Base-by-base conservation (phyloP, 2,888 invertebrate genomes). In the Dryobotodes eremita region DNA sequence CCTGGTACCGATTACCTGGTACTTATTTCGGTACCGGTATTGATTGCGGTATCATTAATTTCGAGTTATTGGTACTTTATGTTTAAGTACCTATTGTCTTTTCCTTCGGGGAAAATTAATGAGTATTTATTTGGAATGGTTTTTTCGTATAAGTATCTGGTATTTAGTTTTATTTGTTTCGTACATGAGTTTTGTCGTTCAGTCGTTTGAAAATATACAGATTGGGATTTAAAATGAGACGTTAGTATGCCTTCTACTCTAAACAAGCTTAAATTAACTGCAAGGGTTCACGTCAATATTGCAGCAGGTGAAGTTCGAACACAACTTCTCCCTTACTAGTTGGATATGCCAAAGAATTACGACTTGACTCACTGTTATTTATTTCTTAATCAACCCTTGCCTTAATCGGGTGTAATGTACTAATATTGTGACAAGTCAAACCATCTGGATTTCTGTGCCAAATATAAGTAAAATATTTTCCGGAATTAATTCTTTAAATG, bases 1-100 rank as follows among this genome's bases (percentile, higher is more conserved):
- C 77, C 83, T 89, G 79, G 42, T 66, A 70, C 75, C 57, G 48
- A 50, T 77, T 79, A 57, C 57, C 17, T 7, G 36, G 31, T 76
- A 50, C 66, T 23, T 59, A 74, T 72, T 55, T 65, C 23, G 73
- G 62, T 73, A 75, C 17, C 59, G 20, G 2, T 75, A 83, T 79
- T 71, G 31, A 83, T 71, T 72, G 70, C 13, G 72, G 61, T 72
- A 48, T 36, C 71, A 82, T 73, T 86, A 71, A 64, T 59, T 59
- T 73, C 2, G 8, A 46, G 31, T 55, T 55, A 76, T 50, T 57
- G 61, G 36, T 69, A 57, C 57, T 77, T 62, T 31, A 26, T 53
- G 26, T 66, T 57, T 57, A 26, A 23, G 20, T 79, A n/a, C 7
- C 26, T 26, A 15, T 1, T 26, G 31, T 17, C 0, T n/a, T 61